Evolutionary conservation across 1,140 invertebrate genomes (phyloP).

Genomic region (Cotesia glomerata): DNA sequence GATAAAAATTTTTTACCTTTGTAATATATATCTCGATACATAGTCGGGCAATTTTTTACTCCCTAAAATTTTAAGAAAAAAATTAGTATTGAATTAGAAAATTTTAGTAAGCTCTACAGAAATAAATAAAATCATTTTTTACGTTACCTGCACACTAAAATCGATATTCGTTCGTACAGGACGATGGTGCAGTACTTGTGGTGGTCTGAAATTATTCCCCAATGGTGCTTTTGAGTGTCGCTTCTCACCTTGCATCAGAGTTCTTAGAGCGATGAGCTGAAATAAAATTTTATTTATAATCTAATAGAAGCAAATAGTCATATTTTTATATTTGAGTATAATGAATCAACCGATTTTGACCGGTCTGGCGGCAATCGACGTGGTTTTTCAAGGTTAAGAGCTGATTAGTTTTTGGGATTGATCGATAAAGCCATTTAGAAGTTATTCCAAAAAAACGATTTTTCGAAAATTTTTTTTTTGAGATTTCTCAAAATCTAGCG

Average conservation of each 20-base stretch:
- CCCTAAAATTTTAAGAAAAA: constrained; percentile 45
- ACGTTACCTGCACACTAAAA: constrained; percentile 75
- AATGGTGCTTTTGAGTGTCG: constrained; percentile 86
- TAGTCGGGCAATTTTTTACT: constrained; percentile 83
- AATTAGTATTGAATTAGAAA: too few relatives aligned
- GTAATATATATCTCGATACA: constrained; percentile 87
- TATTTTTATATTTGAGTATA: background rate
- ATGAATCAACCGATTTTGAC: too few relatives aligned
- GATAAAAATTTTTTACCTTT: constrained; percentile 67
- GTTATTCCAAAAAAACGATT: too few relatives aligned
- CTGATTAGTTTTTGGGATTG: too few relatives aligned
- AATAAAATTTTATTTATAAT: constrained; percentile 44
- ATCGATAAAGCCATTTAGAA: too few relatives aligned
- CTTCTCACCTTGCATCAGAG: constrained; percentile 86
- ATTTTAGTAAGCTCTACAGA: background rate
- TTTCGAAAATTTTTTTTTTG: too few relatives aligned
- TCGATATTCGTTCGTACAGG: constrained; percentile 95
- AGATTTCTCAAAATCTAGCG: too few relatives aligned
- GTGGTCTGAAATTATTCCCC: constrained; percentile 91
- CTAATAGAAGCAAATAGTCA: background rate
- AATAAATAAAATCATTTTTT: background rate
- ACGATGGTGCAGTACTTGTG: constrained; percentile 87
- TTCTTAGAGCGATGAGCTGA: constrained; percentile 80
- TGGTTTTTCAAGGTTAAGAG: too few relatives aligned
- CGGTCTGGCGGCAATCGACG: too few relatives aligned